Evolutionary conservation across 1,140 invertebrate species (phyloP).

Genomic region (Listronotus oregonensis): DNA sequence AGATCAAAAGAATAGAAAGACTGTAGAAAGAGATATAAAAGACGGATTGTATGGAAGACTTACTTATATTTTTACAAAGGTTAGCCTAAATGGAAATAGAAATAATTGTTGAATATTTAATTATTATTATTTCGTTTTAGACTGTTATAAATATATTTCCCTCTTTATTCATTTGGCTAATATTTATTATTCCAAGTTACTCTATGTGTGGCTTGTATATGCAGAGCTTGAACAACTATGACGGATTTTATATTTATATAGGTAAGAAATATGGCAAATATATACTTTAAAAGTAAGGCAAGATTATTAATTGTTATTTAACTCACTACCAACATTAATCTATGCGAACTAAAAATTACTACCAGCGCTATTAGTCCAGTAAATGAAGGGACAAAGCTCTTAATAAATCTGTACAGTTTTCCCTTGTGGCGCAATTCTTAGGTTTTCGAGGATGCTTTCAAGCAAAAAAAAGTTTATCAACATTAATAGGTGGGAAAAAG

Average conservation of each 20-base stretch:
- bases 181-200: conserved; percentile 84
- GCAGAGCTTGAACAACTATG: conserved; percentile 65
- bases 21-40: conserved; percentile 77
- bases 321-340: no score
- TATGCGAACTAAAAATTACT: no score
- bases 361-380: no score
- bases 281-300: no score
- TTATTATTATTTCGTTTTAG: conserved; percentile 53
- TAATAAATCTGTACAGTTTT: no score
- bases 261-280: conserved; percentile 60
- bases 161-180: conserved; percentile 73
- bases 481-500: no score
- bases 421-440: no score
- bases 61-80: conserved; percentile 78
- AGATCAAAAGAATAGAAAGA: conserved; percentile 69
- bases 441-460: no score
- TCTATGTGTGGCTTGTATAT: conserved; percentile 84
- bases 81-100: conserved; percentile 53
- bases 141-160: conserved; percentile 65
- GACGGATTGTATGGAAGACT: conserved; percentile 79
- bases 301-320: no score
- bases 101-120: no score
- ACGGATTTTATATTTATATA: conserved; percentile 75
- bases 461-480: no score
- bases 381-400: no score